Conservation (phyloP, 92 coral and sea anemone genomes). For the Palythoa heliodiscus region DNA sequence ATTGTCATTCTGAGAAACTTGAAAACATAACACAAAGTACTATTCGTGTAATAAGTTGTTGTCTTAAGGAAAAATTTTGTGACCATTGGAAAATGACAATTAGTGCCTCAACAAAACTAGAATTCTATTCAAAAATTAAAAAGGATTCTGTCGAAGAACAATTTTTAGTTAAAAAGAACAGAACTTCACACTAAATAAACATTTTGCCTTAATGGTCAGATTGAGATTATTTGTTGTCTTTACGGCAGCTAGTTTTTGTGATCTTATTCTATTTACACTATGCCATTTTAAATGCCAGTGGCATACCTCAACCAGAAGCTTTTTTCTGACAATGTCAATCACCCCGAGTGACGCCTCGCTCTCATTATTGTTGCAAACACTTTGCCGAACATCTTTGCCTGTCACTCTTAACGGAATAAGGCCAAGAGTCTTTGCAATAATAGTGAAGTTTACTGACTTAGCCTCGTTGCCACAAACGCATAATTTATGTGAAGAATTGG, state of each 20-base stretch:
- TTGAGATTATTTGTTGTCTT: too few species aligned
- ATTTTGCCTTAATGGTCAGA: too few species aligned
- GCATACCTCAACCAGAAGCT: slow-evolving; percentile 86
- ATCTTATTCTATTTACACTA: neutral
- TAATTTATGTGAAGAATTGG: slow-evolving; percentile 56
- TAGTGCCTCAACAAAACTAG: too few species aligned
- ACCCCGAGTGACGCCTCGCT: slow-evolving; percentile 69
- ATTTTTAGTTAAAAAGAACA: too few species aligned
- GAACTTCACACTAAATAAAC: too few species aligned
- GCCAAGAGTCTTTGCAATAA: slow-evolving; percentile 79
- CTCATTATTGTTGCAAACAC: slow-evolving; percentile 52
- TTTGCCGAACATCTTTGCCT: slow-evolving; percentile 65
- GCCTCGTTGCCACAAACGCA: slow-evolving; percentile 96
- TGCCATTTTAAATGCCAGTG: neutral
- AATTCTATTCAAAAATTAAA: too few species aligned
- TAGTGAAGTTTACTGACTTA: slow-evolving; percentile 76
- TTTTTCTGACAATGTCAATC: slow-evolving; percentile 76
- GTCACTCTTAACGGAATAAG: slow-evolving; percentile 78
- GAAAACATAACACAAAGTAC: too few species aligned
- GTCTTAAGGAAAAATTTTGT: too few species aligned
- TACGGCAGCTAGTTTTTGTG: neutral
- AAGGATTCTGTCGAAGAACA: too few species aligned
- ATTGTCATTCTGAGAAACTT: too few species aligned
- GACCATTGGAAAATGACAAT: too few species aligned
- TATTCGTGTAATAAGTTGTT: too few species aligned